Base-by-base conservation (phyloP, 2,113 vertebrate genomes). In the Corydoras maculifer region DNA sequence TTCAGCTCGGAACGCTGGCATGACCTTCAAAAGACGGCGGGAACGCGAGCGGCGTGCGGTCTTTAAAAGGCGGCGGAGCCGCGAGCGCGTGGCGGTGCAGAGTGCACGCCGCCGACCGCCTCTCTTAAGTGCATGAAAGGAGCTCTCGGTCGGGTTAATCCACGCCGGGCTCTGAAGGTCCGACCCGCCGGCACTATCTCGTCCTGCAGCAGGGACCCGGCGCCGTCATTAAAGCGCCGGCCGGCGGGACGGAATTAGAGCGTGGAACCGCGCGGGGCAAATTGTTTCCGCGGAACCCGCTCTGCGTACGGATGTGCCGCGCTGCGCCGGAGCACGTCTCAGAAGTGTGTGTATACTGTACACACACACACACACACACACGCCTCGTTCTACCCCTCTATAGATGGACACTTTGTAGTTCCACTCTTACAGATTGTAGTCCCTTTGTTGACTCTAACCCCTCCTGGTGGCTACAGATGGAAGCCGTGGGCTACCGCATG, bases 191-290 rank as follows among this genome's bases (percentile, higher is more conserved):
- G 43, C 9, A 25, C 30, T 49, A 35, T 62, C 29, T 74, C 59
- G 54, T 68, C 48, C 73, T 50, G 63, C 72, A 50, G 13, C 11
- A 25, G 57, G 58, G 14, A 51, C 35, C 54, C 65, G 30, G 30
- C 50, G 29, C 59, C 53, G 67, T 80, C 78, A 82, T 83, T 80
- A 80, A 81, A 79, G 74, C 49, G 9, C 32, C 18, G 65, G 74
- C 72, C 78, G 68, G 54, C 4, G 11, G 71, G 76, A 68, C 57
- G 66, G 54, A 54, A 54, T 58, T 62, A 30, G 65, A 12, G 71
- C 57, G 51, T 78, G 58, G 53, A 79, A 74, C 71, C 69, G 63
- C 79, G 80, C 80, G 79, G 82, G 80, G 77, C 68, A 81, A 82
- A 83, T 79, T 75, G 77, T 82, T 81, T 72, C 59, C 35, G 62